Conservation (phyloP, 1,140 invertebrate genomes). For the Atta texana region DNA sequence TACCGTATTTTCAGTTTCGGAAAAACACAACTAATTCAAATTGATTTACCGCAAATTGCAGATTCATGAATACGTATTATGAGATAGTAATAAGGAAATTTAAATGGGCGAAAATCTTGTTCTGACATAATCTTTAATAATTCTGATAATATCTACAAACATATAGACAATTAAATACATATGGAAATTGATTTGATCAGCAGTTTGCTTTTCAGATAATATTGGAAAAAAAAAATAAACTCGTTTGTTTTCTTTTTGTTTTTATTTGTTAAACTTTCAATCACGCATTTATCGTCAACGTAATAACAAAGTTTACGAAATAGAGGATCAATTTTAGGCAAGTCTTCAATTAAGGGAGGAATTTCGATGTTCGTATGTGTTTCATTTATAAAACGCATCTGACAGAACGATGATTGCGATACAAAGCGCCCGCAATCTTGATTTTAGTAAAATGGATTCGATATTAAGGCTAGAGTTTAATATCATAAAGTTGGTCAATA, state of each 20-base stretch:
- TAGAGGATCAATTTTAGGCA: conserved; percentile 19
- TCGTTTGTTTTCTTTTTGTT: background rate
- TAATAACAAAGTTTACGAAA: conserved; percentile 11
- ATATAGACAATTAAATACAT: background rate
- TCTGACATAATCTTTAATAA: background rate
- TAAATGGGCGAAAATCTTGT: background rate
- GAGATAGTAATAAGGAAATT: background rate
- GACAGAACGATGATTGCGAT: conserved; percentile 2
- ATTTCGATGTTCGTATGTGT: background rate
- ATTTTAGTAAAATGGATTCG: conserved; percentile 44
- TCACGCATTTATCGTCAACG: background rate
- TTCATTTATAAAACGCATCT: background rate
- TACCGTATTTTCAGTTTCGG: background rate
- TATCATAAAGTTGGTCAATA: conserved; percentile 9
- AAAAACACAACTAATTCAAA: conserved; percentile 3
- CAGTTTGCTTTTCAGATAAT: background rate
- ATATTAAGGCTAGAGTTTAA: conserved; percentile 9
- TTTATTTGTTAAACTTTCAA: background rate
- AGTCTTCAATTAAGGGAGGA: conserved; percentile 24
- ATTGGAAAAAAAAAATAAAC: background rate
- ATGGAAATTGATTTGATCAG: background rate
- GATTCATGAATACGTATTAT: background rate
- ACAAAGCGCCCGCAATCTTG: conserved; percentile 11
- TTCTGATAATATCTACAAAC: background rate
- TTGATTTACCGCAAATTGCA: background rate